phyloP scores from a whole-genome alignment of 2,888 invertebrate genomes.

The Tenthredo livida region DNA sequence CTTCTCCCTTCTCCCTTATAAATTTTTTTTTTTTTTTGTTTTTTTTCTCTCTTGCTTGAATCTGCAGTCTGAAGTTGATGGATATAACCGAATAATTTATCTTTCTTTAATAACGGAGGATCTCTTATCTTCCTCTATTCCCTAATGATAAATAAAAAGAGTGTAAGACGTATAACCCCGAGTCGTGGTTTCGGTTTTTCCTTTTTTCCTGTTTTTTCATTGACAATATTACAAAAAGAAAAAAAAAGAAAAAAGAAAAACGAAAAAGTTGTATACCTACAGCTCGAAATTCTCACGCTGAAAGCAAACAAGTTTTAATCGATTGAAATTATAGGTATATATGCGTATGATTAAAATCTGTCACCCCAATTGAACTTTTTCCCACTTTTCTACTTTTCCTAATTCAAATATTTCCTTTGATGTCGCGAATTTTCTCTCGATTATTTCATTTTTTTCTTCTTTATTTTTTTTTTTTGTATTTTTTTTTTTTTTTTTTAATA shows the following conservation, averaged over 20 bases:
- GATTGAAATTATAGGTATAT: background rate
- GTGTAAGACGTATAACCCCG: background rate
- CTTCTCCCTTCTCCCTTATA: background rate
- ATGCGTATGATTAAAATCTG: background rate
- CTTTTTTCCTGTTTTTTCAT: background rate
- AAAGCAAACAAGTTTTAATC: background rate
- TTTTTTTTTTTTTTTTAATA: too few species aligned
- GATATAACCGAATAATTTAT: constrained; percentile 19
- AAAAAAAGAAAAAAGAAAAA: too few species aligned
- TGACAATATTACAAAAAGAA: too few species aligned
- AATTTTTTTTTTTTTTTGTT: too few species aligned
- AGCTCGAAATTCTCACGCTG: background rate
- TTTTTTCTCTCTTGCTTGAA: background rate
- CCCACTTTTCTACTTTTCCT: background rate
- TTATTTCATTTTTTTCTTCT: too few species aligned
- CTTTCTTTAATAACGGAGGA: background rate
- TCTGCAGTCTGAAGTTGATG: background rate
- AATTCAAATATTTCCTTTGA: background rate
- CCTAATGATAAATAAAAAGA: background rate
- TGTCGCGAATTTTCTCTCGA: background rate
- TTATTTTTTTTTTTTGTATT: background rate
- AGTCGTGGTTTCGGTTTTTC: background rate
- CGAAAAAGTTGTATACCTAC: background rate
- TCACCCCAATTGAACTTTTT: background rate
- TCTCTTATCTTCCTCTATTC: background rate